Evolutionary conservation across 2,797 vertebrate species (phyloP).

Genomic region (Malacoctenus gilli): DNA sequence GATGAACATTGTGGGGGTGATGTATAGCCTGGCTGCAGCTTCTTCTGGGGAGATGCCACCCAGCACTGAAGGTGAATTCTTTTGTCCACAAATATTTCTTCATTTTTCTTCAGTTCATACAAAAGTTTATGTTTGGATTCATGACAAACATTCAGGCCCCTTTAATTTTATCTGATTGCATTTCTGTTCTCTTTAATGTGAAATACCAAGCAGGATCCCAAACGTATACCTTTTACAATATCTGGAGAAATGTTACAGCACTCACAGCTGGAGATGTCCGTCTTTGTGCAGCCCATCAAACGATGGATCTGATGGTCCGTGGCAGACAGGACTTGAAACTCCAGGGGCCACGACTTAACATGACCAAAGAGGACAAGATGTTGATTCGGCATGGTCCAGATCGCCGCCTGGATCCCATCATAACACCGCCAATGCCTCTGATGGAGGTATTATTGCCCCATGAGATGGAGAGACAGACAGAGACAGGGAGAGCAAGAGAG

Average conservation of each 20-base stretch:
- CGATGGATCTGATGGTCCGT: conserved; percentile 79
- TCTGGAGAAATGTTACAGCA: too few species aligned
- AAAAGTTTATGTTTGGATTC: too few species aligned
- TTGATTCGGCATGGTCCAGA: conserved; percentile 90
- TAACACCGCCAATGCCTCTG: conserved; percentile 94
- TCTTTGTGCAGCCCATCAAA: conserved; percentile 72
- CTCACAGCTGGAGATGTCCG: too few species aligned
- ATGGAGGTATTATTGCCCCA: conserved; percentile 88
- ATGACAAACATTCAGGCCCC: too few species aligned
- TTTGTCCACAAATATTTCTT: too few species aligned
- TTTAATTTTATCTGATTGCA: too few species aligned
- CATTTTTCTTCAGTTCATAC: too few species aligned
- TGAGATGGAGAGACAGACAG: too few species aligned
- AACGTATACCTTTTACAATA: too few species aligned
- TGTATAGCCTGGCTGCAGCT: conserved; percentile 90
- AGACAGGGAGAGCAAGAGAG: too few species aligned
- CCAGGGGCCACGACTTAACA: conserved; percentile 92
- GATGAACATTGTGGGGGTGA: conserved; percentile 91
- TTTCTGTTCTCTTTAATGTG: too few species aligned
- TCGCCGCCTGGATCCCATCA: conserved; percentile 91
- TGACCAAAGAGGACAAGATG: conserved; percentile 97
- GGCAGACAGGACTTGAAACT: conserved; percentile 95
- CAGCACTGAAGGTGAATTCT: conserved; percentile 86
- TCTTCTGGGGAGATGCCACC: conserved; percentile 74
- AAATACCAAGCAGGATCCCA: too few species aligned